phyloP scores from a whole-genome alignment of 2,888 invertebrate species.

The Tiliacea citrago region DNA sequence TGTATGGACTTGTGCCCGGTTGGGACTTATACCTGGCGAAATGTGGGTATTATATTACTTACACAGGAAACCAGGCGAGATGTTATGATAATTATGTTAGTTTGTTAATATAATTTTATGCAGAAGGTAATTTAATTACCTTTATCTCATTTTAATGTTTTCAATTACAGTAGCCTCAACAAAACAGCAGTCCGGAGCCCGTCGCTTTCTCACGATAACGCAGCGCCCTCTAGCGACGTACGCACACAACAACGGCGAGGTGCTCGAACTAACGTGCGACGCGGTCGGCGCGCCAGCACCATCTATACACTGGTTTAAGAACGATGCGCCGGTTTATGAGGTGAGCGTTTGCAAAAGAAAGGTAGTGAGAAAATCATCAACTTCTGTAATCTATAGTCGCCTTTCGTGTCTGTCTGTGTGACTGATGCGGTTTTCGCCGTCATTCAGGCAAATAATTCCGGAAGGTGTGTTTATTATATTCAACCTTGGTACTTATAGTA shows the following conservation, averaged over 20 bases:
- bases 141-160: background rate
- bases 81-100: background rate
- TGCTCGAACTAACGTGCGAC: constrained; percentile 94
- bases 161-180: constrained; percentile 63
- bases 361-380: too few relatives aligned
- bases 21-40: background rate
- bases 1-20: background rate
- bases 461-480: too few relatives aligned
- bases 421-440: too few relatives aligned
- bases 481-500: too few relatives aligned
- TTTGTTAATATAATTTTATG: background rate
- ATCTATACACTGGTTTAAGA: constrained; percentile 95
- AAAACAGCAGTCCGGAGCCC: constrained; percentile 61
- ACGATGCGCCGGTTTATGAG: constrained; percentile 92
- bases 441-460: too few relatives aligned
- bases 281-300: constrained; percentile 96
- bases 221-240: constrained; percentile 84
- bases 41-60: background rate
- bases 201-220: constrained; percentile 74
- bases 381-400: too few relatives aligned
- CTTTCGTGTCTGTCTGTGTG: too few relatives aligned
- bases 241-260: constrained; percentile 86
- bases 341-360: too few relatives aligned
- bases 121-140: background rate
- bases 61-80: background rate